phyloP scores from a whole-genome alignment of 30 jellyfish, hydroid and myxozoan species.

The Rhopilema esculentum region DNA sequence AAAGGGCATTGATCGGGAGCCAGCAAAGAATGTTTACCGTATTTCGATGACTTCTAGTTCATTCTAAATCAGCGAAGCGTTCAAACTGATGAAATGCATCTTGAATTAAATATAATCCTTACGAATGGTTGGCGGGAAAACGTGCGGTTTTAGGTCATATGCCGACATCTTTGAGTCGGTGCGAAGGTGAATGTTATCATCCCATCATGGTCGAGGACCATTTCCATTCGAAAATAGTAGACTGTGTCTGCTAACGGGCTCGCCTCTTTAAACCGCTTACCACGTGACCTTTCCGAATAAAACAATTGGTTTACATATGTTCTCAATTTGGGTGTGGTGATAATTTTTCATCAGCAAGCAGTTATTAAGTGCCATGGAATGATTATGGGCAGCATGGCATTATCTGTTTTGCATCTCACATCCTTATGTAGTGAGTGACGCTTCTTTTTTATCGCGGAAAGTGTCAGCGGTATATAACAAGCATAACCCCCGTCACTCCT shows the following conservation, averaged over 20 bases:
- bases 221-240: conserved; percentile 9
- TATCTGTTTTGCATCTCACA: no score
- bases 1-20: not conserved
- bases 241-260: not conserved
- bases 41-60: not conserved
- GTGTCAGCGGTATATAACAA: not conserved
- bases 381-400: not conserved
- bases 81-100: conserved; percentile 1
- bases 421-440: no score
- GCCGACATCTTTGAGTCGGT: conserved; percentile 16
- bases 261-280: not conserved
- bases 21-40: not conserved
- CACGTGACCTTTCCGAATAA: not conserved
- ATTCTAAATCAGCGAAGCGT: conserved; percentile 5
- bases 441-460: no score
- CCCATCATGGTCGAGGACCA: not conserved
- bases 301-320: not conserved
- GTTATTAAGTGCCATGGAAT: not conserved
- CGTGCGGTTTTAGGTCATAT: conserved; percentile 49
- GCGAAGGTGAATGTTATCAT: not conserved
- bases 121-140: conserved; percentile 67
- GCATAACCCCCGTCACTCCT: not conserved
- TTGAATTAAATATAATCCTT: conserved; percentile 52
- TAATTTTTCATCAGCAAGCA: not conserved
- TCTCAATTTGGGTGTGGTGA: not conserved